Evolutionary conservation across 2,113 vertebrate genomes (phyloP).

Genomic region (Catharus fuscescens): DNA sequence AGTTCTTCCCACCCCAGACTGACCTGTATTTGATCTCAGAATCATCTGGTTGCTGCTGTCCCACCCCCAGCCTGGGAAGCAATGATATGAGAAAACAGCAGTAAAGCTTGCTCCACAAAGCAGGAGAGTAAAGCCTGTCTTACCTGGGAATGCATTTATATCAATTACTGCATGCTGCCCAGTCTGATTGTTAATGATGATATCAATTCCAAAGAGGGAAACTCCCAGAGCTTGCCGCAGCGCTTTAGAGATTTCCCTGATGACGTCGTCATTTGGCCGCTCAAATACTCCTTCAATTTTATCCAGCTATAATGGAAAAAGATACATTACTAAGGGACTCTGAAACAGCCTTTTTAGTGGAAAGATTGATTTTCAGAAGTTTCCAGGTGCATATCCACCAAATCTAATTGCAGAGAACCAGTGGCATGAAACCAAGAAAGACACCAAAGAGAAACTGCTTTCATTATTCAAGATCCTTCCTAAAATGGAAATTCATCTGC

Average conservation of each 20-base stretch:
- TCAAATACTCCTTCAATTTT: conserved; percentile 94
- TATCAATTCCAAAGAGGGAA: conserved; percentile 95
- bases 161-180: conserved; percentile 97
- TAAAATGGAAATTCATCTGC: not conserved
- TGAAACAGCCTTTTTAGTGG: not conserved
- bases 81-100: not conserved
- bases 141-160: conserved; percentile 98
- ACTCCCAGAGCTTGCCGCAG: conserved; percentile 89
- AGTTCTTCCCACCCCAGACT: not conserved
- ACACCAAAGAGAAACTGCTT: conserved; percentile 3
- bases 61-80: not conserved
- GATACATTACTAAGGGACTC: not conserved
- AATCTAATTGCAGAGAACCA: conserved; percentile 17
- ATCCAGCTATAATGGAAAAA: conserved; percentile 81
- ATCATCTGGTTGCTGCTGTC: not conserved
- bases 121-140: not conserved
- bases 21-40: not conserved
- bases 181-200: conserved; percentile 98
- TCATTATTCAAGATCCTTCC: not conserved
- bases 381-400: not conserved
- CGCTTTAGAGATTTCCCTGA: conserved; percentile 87
- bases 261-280: conserved; percentile 91
- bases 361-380: conserved; percentile 40
- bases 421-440: conserved; percentile 24
- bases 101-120: not conserved